Conservation (phyloP, 1,140 invertebrate species). For the Heterodera carotae region DNA sequence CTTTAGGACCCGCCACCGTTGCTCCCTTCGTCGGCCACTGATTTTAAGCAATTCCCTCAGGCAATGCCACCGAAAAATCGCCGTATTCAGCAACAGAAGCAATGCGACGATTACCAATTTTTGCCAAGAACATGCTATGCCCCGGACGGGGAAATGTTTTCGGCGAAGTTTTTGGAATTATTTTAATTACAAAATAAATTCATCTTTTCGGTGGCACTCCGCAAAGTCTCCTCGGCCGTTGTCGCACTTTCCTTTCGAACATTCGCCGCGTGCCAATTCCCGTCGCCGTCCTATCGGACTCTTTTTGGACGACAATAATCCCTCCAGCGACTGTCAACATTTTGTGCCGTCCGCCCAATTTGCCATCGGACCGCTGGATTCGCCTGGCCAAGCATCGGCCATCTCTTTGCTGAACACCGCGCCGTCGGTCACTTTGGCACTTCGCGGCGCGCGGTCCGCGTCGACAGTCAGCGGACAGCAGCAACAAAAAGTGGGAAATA, state of each 20-base stretch:
- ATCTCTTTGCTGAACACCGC: conserved; percentile 22
- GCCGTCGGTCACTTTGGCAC: neutral
- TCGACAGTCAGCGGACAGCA: neutral
- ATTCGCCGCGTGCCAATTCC: neutral
- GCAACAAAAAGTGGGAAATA: neutral
- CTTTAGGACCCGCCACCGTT: neutral
- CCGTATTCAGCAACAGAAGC: neutral
- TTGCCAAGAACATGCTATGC: conserved; percentile 37
- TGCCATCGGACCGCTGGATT: neutral
- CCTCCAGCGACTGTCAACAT: neutral
- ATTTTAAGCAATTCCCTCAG: conserved; percentile 6
- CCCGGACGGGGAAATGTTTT: conserved; percentile 29
- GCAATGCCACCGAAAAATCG: neutral
- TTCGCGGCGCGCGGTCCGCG: neutral
- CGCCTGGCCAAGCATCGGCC: conserved; percentile 16
- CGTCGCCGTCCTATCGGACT: neutral
- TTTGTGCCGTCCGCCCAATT: neutral
- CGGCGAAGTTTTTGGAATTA: conserved; percentile 14
- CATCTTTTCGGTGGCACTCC: neutral
- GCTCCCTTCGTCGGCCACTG: conserved; percentile 35
- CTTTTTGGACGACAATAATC: neutral
- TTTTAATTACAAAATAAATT: conserved; percentile 8
- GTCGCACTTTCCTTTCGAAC: neutral
- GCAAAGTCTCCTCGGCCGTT: conserved; percentile 15
- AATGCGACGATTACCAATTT: conserved; percentile 36